Evolutionary conservation across 2,113 vertebrate genomes (phyloP).

Genomic region (Lagenorhynchus albirostris): DNA sequence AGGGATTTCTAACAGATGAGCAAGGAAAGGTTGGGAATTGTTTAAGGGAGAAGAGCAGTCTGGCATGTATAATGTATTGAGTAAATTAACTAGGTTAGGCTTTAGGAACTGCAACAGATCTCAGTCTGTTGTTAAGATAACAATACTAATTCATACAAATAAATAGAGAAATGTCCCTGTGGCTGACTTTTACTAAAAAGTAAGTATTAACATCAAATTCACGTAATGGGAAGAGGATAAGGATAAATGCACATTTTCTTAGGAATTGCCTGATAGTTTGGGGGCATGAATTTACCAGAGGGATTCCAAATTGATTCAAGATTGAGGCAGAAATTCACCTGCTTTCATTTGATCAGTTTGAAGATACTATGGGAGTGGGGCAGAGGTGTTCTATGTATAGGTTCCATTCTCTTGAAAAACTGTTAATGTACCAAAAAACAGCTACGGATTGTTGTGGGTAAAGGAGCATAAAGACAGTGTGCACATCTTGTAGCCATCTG

Average conservation of each 20-base stretch:
- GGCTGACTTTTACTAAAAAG: conserved; percentile 6
- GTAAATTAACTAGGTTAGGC: background rate
- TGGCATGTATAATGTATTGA: background rate
- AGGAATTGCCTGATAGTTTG: background rate
- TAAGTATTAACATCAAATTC: background rate
- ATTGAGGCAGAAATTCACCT: background rate
- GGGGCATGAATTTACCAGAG: background rate
- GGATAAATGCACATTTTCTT: conserved; percentile 20
- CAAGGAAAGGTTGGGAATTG: background rate
- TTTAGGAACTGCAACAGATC: background rate
- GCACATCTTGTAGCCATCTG: background rate
- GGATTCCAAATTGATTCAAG: conserved; percentile 18
- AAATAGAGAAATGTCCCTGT: conserved; percentile 16
- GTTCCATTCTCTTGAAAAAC: background rate
- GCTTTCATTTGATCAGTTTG: background rate
- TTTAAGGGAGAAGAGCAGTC: background rate
- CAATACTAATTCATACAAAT: background rate
- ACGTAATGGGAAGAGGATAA: background rate
- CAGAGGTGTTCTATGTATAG: background rate
- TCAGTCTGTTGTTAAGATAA: background rate
- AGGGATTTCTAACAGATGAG: background rate
- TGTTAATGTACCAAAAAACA: background rate
- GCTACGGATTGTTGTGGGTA: background rate
- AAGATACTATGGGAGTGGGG: background rate
- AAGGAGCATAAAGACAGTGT: background rate